phyloP scores from a whole-genome alignment of 2,113 vertebrate genomes.

The Perca schrenkii region DNA sequence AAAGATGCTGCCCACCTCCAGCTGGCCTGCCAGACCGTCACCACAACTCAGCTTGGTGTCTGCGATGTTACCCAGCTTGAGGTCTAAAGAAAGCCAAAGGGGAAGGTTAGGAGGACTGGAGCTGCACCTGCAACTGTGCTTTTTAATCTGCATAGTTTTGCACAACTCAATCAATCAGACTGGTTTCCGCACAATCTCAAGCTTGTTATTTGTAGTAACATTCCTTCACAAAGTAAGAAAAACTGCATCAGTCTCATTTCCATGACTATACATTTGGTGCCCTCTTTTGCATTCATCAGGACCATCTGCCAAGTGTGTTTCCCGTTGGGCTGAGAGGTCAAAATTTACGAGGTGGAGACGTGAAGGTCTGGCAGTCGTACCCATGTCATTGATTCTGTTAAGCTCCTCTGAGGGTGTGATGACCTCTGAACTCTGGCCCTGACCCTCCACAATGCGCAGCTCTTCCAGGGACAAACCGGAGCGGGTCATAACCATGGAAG shows the following conservation, averaged over 20 bases:
- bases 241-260: constrained; percentile 47
- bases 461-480: constrained; percentile 96
- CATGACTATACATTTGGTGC: constrained; percentile 55
- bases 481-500: constrained; percentile 89
- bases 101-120: constrained; percentile 9
- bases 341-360: constrained; percentile 47
- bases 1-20: constrained; percentile 95
- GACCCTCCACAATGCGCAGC: constrained; percentile 96
- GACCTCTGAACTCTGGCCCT: constrained; percentile 95
- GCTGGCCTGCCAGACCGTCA: constrained; percentile 88
- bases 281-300: constrained; percentile 47
- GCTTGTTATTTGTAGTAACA: constrained; percentile 32
- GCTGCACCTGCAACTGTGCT: constrained; percentile 6
- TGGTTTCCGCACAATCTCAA: constrained; percentile 11
- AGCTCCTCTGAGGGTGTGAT: constrained; percentile 93
- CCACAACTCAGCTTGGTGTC: constrained; percentile 90
- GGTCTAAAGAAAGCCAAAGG: constrained; percentile 82
- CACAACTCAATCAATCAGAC: constrained; percentile 10
- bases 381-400: constrained; percentile 91
- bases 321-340: constrained; percentile 27
- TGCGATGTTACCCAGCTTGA: constrained; percentile 88
- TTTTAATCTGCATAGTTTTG: constrained; percentile 8
- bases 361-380: constrained; percentile 79
- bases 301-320: constrained; percentile 71
- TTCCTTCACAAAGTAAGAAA: constrained; percentile 47